Conservation (phyloP, 1,140 invertebrate species). For the Cyclina sinensis region DNA sequence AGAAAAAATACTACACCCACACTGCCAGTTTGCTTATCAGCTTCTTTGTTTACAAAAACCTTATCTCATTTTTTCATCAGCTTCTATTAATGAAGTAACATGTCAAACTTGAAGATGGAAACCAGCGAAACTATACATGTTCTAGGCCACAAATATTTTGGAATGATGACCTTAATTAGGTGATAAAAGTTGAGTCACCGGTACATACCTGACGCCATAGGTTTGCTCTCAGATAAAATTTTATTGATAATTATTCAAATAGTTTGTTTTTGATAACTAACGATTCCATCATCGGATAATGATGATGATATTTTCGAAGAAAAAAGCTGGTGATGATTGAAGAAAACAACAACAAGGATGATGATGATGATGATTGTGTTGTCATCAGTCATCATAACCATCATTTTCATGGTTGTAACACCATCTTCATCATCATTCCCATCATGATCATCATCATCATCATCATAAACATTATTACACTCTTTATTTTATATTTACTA, state of each 20-base stretch:
- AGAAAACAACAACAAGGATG: no score
- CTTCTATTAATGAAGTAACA: constrained; percentile 7
- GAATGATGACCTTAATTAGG: not conserved
- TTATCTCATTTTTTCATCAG: not conserved
- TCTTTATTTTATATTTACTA: no score
- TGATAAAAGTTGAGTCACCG: not conserved
- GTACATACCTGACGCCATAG: no score
- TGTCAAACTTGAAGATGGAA: not conserved
- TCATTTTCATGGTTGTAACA: not conserved
- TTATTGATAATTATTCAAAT: no score
- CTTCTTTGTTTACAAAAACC: not conserved
- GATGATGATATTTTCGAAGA: no score
- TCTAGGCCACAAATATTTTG: not conserved
- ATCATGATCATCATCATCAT: no score
- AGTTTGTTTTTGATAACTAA: no score
- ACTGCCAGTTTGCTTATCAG: not conserved
- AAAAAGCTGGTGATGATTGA: no score
- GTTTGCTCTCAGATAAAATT: no score
- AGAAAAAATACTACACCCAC: not conserved
- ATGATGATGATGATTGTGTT: no score
- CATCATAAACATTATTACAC: no score
- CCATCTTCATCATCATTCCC: not conserved
- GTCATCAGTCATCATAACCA: not conserved
- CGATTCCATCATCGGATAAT: no score
- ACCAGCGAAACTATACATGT: not conserved